These are phyloP conservation scores for Pempheris klunzingeri DNA, from an alignment of 2,797 vertebrate species.

Conservation along the genomic window DNA sequence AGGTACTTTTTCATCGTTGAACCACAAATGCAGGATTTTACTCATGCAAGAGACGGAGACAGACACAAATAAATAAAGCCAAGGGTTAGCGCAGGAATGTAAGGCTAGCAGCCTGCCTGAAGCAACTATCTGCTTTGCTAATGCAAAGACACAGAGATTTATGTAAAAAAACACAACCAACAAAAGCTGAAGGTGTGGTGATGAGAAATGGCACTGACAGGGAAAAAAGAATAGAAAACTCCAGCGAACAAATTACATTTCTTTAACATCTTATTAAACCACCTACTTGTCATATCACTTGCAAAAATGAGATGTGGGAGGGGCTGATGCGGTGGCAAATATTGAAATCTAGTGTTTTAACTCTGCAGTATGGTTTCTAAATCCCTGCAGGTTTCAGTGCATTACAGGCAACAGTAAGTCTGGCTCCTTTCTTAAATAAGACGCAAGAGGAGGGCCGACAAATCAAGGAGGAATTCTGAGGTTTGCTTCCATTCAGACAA, in stretches of 20 bases:
- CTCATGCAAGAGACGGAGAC: conserved; percentile 23
- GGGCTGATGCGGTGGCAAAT: background rate
- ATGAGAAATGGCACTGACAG: background rate
- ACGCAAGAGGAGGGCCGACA: conserved; percentile 1
- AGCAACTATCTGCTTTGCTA: conserved; percentile 14
- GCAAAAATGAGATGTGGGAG: background rate
- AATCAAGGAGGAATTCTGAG: conserved; percentile 20
- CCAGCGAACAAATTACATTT: background rate
- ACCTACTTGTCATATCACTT: conserved; percentile 1
- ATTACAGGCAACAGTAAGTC: conserved; percentile 12
- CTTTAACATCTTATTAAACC: conserved; percentile 14
- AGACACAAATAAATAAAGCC: conserved; percentile 37
- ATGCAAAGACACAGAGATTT: conserved; percentile 17
- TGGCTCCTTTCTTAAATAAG: background rate
- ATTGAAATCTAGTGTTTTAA: conserved; percentile 25
- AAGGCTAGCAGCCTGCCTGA: conserved; percentile 29
- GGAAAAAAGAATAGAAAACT: background rate
- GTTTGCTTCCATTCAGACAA: conserved; percentile 28
- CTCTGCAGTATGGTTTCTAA: conserved; percentile 4
- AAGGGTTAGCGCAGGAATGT: conserved; percentile 24
- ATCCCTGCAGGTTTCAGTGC: conserved; percentile 32
- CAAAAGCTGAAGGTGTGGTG: background rate
- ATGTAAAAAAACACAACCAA: conserved; percentile 4
- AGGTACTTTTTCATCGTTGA: conserved; percentile 1
- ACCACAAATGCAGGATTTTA: conserved; percentile 47